Base-by-base conservation (phyloP, 1,140 invertebrate genomes). In the Bombus superbus region DNA sequence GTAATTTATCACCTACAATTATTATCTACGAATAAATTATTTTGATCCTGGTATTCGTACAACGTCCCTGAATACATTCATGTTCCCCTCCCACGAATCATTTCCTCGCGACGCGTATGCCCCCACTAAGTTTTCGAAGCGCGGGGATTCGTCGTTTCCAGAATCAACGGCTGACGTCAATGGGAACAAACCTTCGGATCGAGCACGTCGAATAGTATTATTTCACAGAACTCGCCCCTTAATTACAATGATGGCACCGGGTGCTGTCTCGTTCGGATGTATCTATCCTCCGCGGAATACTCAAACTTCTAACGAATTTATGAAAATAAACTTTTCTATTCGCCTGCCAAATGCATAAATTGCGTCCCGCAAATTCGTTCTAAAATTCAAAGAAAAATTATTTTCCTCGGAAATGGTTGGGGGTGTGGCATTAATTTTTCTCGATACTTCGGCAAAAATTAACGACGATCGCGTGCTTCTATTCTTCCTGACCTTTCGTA, bases 161-260 rank as follows among this genome's bases (percentile, higher is more conserved):
- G 75, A 74, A 88, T 90, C 86, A 86, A 81, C 87, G 83, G 62
- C 42, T 91, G 89, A 91, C 89, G 89, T 90, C 89, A 91, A 91
- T 90, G 86, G 81, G 80, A 83, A 76, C 68, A 83, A 80, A 79
- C 83, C 89, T 88, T 79, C 68, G 18, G 86, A 42, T 69, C 64
- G 81, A 83, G 74, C 47, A 80, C 53, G 76, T 81, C 71, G 57
- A 83, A 69, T 89, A 86, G 69, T 85, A 76, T 88, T 85, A 88
- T 86, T 88, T 86, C 66, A 69, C 66, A 64, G 85, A 88, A 81
- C 64, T 47, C 15, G 5, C 57, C n/a, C 64, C 11, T 53, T 69
- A 84, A 82, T 88, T 68, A 66, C 68, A 38, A 40, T 18, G 57
- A 35, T 44, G 40, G 42, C 57, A 53, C 8, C 18, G 42, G 32